These are phyloP conservation scores for Acanthacorydalis orientalis DNA, from an alignment of 2,888 invertebrate genomes.

Conservation along the genomic window DNA sequence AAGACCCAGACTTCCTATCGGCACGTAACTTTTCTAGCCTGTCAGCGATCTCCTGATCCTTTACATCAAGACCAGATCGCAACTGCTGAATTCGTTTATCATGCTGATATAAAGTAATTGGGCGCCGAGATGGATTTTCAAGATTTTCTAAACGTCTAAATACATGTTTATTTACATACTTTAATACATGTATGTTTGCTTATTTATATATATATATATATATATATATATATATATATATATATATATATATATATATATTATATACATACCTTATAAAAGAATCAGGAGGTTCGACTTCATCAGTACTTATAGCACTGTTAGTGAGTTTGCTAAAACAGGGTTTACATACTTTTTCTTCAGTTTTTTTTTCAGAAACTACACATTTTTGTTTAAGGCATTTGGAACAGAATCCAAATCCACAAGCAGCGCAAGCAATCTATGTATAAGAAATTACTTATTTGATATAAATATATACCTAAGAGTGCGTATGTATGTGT, in stretches of 20 bases:
- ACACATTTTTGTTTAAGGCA: conserved; percentile 57
- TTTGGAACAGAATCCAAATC: conserved; percentile 67
- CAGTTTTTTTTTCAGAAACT: conserved; percentile 40
- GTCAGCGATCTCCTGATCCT: conserved; percentile 44
- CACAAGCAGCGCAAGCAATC: conserved; percentile 72
- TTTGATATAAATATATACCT: background rate
- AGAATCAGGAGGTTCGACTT: conserved; percentile 32
- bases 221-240: no score
- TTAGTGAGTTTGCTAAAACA: conserved; percentile 28
- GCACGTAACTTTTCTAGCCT: conserved; percentile 51
- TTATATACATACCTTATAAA: conserved; percentile 33
- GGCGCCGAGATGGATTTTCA: conserved; percentile 36
- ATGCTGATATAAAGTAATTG: conserved; percentile 34
- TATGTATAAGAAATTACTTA: conserved; percentile 25
- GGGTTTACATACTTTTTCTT: conserved; percentile 47
- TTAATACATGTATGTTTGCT: no score
- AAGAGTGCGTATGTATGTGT: background rate
- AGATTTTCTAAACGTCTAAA: conserved; percentile 31
- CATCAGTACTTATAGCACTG: conserved; percentile 12
- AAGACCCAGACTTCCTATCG: conserved; percentile 27
- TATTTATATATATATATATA: no score
- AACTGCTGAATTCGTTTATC: conserved; percentile 20
- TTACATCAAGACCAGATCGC: conserved; percentile 27
- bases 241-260: background rate
- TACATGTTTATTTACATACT: background rate